Conservation (phyloP, 1,140 invertebrate genomes). For the Leptestheria dahalacensis region DNA sequence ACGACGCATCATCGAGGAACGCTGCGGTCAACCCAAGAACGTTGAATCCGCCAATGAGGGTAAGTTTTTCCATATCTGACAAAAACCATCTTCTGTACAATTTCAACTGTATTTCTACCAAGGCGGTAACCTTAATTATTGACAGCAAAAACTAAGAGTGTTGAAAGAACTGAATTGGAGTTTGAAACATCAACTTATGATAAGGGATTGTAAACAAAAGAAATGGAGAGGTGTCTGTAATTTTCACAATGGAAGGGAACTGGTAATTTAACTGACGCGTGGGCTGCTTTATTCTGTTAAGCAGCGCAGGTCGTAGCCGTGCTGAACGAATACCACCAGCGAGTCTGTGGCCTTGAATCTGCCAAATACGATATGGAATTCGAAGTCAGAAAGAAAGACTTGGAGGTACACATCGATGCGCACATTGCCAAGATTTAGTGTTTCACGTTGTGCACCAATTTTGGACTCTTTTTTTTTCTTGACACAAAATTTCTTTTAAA, state of each 20-base stretch:
- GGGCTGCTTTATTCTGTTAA: background rate
- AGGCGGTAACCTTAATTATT: background rate
- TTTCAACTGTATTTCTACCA: background rate
- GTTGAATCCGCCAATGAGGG: slow-evolving; percentile 81
- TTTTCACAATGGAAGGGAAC: background rate
- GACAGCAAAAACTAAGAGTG: background rate
- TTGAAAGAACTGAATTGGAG: too few species aligned
- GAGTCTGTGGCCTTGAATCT: slow-evolving; percentile 76
- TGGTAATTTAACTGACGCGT: background rate
- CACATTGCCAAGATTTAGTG: background rate
- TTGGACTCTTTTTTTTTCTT: background rate
- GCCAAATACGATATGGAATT: slow-evolving; percentile 97
- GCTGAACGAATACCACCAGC: slow-evolving; percentile 61
- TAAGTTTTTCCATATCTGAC: slow-evolving; percentile 22
- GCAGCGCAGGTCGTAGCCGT: slow-evolving; percentile 19
- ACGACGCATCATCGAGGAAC: slow-evolving; percentile 89
- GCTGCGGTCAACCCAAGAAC: slow-evolving; percentile 78
- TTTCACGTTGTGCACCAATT: background rate
- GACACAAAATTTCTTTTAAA: slow-evolving; percentile 5
- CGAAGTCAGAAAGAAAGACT: slow-evolving; percentile 92
- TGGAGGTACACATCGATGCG: slow-evolving; percentile 77
- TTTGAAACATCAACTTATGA: background rate
- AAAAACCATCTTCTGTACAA: too few species aligned
- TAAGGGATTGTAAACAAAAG: background rate
- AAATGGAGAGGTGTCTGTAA: background rate